Evolutionary conservation across 2,888 invertebrate species (phyloP), one percentile per base, ranked within the genome.

Genomic region (Gonocerus acuteangulatus): DNA sequence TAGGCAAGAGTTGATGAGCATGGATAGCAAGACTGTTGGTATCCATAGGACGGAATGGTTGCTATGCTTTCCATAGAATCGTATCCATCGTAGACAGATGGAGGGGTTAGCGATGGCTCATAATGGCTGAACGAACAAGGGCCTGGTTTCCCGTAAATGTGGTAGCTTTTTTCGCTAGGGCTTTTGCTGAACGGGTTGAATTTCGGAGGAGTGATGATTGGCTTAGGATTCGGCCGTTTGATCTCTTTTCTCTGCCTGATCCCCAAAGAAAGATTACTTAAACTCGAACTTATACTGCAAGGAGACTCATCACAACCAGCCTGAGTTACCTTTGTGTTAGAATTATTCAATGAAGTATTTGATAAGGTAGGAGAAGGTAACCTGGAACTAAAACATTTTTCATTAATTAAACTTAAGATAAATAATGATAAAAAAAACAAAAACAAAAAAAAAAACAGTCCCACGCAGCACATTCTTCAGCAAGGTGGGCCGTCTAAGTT

Each of bases 1-100:
- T 54, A 54, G 9, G 54, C 54, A 22, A 54, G 39, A 39, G 54
- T 54, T 22, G 36, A 42, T 15, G 54, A 15, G 4, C 42, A 54
- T 22, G 54, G 54, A 15, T 54, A 54, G 42, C 7, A 54, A 1
- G 54, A 23, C 23, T 54, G 54, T 9, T 32, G 54, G 42, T 21
- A 54, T 9, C 22, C 19, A 39, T n/a, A 54, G 1, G 54, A 54
- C 21, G 54, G 32, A 16, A 54, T 21, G 11, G 54, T 42, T 22
- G 54, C 42, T 15, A 54, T 36, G 2, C 39, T 6, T 13, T 39
- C 39, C 4, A n/a, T 4, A 39, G 39, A 13, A 11, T 39, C 39
- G n/a, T 39, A 39, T 3, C n/a, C 15, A 4, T 39, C 39, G n/a
- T 39, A 39, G 3, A 39, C 4, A 3, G 39, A 39, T 9, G 13